Conservation (phyloP, 2,888 invertebrate genomes). For the Campoplex capitator region DNA sequence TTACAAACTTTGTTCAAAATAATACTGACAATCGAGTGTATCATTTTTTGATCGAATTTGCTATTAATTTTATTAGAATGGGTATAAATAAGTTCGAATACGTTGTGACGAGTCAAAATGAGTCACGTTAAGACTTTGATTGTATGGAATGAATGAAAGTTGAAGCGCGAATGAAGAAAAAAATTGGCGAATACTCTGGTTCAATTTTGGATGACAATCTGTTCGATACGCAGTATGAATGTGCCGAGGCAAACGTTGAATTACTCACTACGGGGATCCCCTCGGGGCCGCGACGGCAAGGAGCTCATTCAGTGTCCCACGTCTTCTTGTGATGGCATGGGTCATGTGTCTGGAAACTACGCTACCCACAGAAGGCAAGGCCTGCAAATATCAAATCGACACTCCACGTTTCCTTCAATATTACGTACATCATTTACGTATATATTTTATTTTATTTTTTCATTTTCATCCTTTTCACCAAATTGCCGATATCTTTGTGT, state of each 20-base stretch:
- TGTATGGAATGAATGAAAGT: not conserved
- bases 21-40: not conserved
- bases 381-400: constrained; percentile 80
- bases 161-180: not conserved
- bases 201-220: constrained; percentile 70
- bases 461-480: not conserved
- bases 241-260: constrained; percentile 83
- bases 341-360: constrained; percentile 95
- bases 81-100: not conserved
- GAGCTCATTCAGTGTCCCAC: constrained; percentile 93
- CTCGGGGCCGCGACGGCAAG: constrained; percentile 89
- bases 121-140: not conserved
- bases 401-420: constrained; percentile 52
- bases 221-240: constrained; percentile 82
- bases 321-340: constrained; percentile 93
- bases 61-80: too few species aligned
- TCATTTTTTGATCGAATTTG: not conserved
- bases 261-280: constrained; percentile 82
- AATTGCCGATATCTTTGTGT: too few species aligned
- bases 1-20: not conserved
- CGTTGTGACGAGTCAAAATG: not conserved
- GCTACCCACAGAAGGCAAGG: constrained; percentile 95
- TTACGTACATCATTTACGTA: not conserved
- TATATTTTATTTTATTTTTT: constrained; percentile 14
- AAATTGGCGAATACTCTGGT: not conserved